These are phyloP conservation scores for Augiades crinisus DNA, from an alignment of 2,888 invertebrate genomes.

Conservation along the genomic window DNA sequence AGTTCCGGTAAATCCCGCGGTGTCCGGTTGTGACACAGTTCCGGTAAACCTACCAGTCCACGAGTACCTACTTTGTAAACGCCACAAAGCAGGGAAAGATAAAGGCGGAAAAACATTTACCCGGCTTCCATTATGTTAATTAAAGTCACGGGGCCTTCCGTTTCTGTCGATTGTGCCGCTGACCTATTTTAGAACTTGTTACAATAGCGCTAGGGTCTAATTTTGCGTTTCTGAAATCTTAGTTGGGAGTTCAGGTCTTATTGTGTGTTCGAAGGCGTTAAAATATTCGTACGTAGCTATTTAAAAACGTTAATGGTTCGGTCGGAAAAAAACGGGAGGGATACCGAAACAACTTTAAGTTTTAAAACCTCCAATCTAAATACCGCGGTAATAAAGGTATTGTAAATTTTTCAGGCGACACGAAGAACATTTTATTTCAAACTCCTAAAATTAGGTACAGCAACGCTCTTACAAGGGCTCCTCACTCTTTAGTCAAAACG, in stretches of 20 bases:
- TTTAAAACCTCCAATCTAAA: too few species aligned
- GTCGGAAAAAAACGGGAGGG: not conserved
- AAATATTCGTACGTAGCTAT: conserved; percentile 31
- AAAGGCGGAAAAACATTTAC: conserved; percentile 54
- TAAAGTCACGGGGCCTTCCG: conserved; percentile 39
- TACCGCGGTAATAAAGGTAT: too few species aligned
- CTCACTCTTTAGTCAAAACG: too few species aligned
- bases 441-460: too few species aligned
- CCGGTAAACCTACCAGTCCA: conserved; percentile 26
- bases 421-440: too few species aligned
- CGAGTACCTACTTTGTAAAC: conserved; percentile 43
- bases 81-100: conserved; percentile 46
- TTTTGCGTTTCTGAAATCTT: not conserved
- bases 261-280: conserved; percentile 28
- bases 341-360: too few species aligned
- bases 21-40: conserved; percentile 14
- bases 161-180: conserved; percentile 26
- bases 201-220: not conserved
- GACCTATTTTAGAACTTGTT: conserved; percentile 1
- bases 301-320: conserved; percentile 24
- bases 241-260: not conserved
- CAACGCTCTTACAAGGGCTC: too few species aligned
- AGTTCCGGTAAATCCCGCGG: conserved; percentile 29
- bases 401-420: too few species aligned
- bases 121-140: conserved; percentile 55